These are phyloP conservation scores for Origma solitaria DNA, from an alignment of 2,113 vertebrate genomes.

Conservation along the genomic window DNA sequence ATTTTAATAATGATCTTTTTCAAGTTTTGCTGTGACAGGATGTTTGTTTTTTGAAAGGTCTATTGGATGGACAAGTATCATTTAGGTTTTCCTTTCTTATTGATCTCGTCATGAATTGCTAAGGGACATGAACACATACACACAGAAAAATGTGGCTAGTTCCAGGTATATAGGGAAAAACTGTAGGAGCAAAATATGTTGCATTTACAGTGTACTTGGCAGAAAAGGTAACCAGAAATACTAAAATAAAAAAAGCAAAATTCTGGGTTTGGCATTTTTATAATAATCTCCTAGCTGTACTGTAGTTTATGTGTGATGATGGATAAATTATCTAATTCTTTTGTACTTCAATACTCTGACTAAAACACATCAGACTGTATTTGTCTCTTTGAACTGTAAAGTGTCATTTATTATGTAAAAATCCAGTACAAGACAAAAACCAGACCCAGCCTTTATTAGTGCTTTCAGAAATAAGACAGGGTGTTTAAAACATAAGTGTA, in stretches of 20 bases:
- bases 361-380: background rate
- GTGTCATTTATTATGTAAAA: background rate
- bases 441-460: background rate
- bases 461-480: background rate
- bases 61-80: background rate
- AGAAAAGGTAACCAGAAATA: background rate
- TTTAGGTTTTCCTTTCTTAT: background rate
- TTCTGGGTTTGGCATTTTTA: background rate
- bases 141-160: background rate
- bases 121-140: rapidly evolving
- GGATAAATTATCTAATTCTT: background rate
- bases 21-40: background rate
- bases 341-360: background rate
- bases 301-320: background rate
- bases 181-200: background rate
- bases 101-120: background rate
- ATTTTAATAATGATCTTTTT: background rate
- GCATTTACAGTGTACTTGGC: background rate
- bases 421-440: background rate
- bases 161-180: background rate
- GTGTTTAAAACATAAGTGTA: background rate
- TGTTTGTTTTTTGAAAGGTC: background rate
- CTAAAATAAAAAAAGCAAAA: background rate
- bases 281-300: background rate
- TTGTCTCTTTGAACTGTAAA: background rate